Evolutionary conservation across 2,888 invertebrate species (phyloP).

Genomic region (Andrena trimmerana): DNA sequence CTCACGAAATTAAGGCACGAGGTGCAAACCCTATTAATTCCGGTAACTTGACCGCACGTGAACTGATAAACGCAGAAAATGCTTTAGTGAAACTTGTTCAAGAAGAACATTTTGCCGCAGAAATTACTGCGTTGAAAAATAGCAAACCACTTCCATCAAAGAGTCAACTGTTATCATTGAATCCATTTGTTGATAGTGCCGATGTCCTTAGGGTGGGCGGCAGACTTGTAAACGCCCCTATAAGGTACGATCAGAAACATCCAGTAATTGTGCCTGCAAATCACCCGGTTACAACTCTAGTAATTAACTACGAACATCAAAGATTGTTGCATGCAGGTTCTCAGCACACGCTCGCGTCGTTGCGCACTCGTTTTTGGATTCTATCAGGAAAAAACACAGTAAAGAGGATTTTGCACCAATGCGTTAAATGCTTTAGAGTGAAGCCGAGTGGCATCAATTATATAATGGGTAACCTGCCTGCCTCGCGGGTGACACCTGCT

Average conservation of each 20-base stretch:
- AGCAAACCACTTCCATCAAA: not conserved
- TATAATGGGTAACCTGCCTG: not conserved
- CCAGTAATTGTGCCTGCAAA: not conserved
- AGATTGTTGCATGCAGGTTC: constrained; percentile 29
- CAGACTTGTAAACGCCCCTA: constrained; percentile 31
- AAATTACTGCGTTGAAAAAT: not conserved
- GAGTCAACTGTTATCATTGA: not conserved
- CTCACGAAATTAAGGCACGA: not conserved
- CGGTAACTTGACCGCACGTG: not conserved
- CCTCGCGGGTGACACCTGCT: not conserved
- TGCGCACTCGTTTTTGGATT: constrained; percentile 15
- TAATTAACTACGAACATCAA: not conserved
- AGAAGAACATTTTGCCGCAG: not conserved
- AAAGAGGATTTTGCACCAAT: constrained; percentile 6
- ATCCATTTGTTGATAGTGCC: constrained; percentile 47
- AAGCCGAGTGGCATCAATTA: not conserved
- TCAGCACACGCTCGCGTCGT: not conserved
- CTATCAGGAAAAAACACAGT: not conserved
- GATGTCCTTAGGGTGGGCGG: constrained; percentile 61
- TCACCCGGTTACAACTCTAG: not conserved
- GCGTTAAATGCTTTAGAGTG: not conserved
- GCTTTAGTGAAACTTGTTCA: not conserved
- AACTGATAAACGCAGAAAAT: not conserved
- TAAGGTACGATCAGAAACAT: constrained; percentile 38
- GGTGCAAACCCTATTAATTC: not conserved